These are phyloP conservation scores for Cyanoramphus novaezelandiae DNA, from an alignment of 2,113 vertebrate species.

Conservation along the genomic window DNA sequence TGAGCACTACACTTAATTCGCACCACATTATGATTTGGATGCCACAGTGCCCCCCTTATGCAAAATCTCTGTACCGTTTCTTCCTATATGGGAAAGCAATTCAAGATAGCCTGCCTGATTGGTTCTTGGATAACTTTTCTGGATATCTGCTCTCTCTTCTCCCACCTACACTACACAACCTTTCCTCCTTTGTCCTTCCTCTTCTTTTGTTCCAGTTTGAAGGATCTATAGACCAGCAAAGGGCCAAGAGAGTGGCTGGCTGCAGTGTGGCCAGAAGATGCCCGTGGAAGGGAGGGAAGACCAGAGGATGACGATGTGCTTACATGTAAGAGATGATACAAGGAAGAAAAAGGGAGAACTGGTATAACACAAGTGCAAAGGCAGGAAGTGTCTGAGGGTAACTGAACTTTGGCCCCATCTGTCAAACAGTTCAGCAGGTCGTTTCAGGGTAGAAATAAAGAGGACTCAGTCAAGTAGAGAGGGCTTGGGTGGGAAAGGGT, in stretches of 20 bases:
- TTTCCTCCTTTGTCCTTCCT: neutral
- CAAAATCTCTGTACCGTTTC: neutral
- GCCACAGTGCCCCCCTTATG: neutral
- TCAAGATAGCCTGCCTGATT: neutral
- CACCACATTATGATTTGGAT: rapidly evolving
- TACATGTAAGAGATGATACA: neutral
- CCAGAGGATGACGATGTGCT: neutral
- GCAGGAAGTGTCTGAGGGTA: neutral
- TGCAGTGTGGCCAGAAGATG: neutral
- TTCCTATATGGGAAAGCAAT: neutral
- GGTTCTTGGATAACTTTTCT: neutral
- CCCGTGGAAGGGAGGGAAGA: neutral
- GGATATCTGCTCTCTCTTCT: neutral
- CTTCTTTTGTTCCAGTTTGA: neutral
- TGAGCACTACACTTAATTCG: rapidly evolving
- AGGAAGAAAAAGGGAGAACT: neutral
- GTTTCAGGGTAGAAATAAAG: neutral
- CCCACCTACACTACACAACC: rapidly evolving
- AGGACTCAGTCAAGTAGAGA: neutral
- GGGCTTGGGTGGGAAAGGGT: neutral
- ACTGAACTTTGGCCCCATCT: neutral
- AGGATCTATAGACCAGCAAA: neutral
- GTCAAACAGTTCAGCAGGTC: neutral
- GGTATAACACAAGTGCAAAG: neutral
- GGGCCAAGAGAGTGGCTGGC: neutral